Evolutionary conservation across 2,113 vertebrate species (phyloP).

Genomic region (Opisthocomus hoazin): DNA sequence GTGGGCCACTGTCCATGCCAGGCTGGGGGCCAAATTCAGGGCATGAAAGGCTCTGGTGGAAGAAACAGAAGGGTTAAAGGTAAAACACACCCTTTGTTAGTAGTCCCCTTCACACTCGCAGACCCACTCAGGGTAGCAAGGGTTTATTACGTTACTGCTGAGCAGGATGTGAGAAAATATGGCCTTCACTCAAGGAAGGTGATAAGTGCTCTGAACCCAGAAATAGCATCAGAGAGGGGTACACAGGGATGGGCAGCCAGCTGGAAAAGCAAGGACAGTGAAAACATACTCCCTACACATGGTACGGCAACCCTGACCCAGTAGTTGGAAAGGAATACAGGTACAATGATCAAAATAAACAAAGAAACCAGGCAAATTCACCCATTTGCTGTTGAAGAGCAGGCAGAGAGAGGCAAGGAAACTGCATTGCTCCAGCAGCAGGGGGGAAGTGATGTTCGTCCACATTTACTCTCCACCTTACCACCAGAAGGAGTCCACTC

Average conservation of each 20-base stretch:
- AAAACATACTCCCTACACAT: background rate
- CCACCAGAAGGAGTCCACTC: background rate
- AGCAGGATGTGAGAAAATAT: background rate
- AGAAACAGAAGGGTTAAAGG: background rate
- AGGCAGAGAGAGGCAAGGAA: background rate
- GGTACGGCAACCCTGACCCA: background rate
- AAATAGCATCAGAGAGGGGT: background rate
- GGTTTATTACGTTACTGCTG: background rate
- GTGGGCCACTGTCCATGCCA: fast-evolving
- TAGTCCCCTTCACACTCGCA: background rate
- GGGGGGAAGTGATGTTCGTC: background rate
- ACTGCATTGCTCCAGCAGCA: fast-evolving
- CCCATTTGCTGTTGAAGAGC: background rate
- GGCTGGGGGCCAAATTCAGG: background rate
- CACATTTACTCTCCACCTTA: background rate
- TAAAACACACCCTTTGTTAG: background rate
- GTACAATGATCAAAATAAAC: background rate
- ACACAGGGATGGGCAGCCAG: background rate
- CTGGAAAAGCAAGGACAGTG: background rate
- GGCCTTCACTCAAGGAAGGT: background rate
- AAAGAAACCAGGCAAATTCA: background rate
- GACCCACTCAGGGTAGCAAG: background rate
- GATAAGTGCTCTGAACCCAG: conserved; percentile 5
- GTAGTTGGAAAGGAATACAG: background rate
- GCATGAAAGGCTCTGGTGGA: background rate